A percentile compares a stretch with the other conserved stretches of the same genome.
Conservation (phyloP, 2,888 invertebrate species). For the Hemithea aestivaria region DNA sequence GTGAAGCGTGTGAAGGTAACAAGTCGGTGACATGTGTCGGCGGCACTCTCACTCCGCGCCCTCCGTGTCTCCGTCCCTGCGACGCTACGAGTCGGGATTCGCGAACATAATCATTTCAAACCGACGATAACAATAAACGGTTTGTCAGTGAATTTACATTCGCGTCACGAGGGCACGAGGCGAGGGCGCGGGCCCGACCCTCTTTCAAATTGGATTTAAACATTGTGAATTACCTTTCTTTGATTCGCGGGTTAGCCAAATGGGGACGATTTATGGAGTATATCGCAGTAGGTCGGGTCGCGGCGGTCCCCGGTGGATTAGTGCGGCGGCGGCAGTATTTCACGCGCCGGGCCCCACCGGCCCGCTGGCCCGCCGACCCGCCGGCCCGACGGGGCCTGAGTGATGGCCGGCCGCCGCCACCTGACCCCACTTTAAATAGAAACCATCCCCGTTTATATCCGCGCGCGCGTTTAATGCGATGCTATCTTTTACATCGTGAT, state of each 20-base stretch:
- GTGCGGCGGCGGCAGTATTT: constrained; percentile 21
- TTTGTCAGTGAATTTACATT: constrained; percentile 43
- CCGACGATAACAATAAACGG: constrained; percentile 38
- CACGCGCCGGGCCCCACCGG: constrained; percentile 19
- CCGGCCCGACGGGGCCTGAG: constrained; percentile 29
- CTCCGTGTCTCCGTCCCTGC: constrained; percentile 15
- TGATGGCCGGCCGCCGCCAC: constrained; percentile 39
- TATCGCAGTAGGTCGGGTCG: constrained; percentile 31
- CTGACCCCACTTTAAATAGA: constrained; percentile 53
- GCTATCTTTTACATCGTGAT: constrained; percentile 61
- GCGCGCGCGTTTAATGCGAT: constrained; percentile 58
- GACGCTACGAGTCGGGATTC: background rate
- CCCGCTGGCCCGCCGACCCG: constrained; percentile 29
- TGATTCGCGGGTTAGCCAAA: constrained; percentile 73
- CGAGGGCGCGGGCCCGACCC: constrained; percentile 34
- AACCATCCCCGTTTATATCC: constrained; percentile 55
- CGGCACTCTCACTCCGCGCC: constrained; percentile 13
- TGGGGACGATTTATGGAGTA: constrained; percentile 70
- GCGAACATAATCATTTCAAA: constrained; percentile 21
- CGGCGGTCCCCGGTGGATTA: constrained; percentile 20
- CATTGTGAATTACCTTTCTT: constrained; percentile 74
- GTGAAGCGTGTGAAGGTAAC: constrained; percentile 6
- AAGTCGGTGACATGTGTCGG: constrained; percentile 13
- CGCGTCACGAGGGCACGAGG: constrained; percentile 33
- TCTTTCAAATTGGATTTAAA: constrained; percentile 70